Base-by-base conservation (phyloP, 2,888 invertebrate genomes). In the Heliconius aoede region DNA sequence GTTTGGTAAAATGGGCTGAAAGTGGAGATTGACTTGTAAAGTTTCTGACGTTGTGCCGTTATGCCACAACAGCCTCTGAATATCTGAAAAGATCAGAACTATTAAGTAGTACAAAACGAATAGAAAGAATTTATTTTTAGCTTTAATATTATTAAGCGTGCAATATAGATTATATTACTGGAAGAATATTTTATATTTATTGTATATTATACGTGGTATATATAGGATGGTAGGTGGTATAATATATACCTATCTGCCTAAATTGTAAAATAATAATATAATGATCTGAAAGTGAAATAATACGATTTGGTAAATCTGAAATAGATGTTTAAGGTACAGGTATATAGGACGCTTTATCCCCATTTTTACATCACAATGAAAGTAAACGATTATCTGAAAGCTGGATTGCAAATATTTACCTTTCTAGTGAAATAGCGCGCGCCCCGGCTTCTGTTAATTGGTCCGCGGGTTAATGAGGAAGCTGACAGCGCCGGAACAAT, bases 401-500 rank as follows among this genome's bases (percentile, higher is more conserved):
- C 73, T 73, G 73, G 73, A 75, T 67, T 73, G 76, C 73, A 80
- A 82, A 82, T 77, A 78, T 92, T 92, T 89, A 89, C 89, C 88
- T 87, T 88, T 86, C 86, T 84, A 85, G 87, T 88, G 83, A 86
- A 91, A 92, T 89, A 88, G 89, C 87, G 82, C 87, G 82, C 83
- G 80, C 82, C 81, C 81, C 79, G 79, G 81, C 78, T 81, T 82
- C 85, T 82, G 85, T 87, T 94, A 94, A 94, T 94, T 94, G 93
- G 90, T 83, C 82, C 85, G 87, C 88, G 82, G 82, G 85, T 81
- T 94, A 94, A 94, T 94, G 94, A 94, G 94, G 94, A 94, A 89
- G 91, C 93, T 88, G 91, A 90, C 92, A 87, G 85, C 88, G 87
- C 90, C 93, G 94, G 94, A 94, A 93, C 94, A 89, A 90, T 91